These are phyloP conservation scores for Tetramorium bicarinatum DNA, from an alignment of 2,888 invertebrate species.

Conservation along the genomic window DNA sequence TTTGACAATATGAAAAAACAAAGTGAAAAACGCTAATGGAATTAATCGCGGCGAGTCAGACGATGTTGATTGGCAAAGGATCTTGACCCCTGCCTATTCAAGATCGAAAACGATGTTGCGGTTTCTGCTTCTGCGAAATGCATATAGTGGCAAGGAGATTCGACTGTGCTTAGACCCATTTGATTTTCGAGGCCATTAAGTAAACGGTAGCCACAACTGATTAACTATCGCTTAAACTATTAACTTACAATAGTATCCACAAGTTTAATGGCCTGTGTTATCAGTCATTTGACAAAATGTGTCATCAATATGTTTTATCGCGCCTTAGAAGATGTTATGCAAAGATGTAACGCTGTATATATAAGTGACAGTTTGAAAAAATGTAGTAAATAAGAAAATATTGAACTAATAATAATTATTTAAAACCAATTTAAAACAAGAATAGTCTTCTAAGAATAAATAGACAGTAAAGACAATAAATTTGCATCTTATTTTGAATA, in stretches of 20 bases:
- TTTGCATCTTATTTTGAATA: background rate
- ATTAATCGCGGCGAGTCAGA: constrained; percentile 23
- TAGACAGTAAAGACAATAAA: background rate
- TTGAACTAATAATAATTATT: background rate
- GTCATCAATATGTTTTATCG: constrained; percentile 31
- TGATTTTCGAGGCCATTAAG: constrained; percentile 70
- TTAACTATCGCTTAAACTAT: constrained; percentile 34
- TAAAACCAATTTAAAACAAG: background rate
- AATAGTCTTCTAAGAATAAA: background rate
- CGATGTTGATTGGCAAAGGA: constrained; percentile 43
- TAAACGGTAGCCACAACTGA: constrained; percentile 50
- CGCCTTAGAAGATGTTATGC: constrained; percentile 4
- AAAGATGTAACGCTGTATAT: constrained; percentile 54
- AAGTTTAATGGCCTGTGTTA: constrained; percentile 21
- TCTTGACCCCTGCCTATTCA: constrained; percentile 54
- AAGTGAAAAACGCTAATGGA: background rate
- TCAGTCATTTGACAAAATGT: background rate
- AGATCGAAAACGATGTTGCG: constrained; percentile 64
- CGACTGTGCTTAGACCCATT: constrained; percentile 75
- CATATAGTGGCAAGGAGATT: constrained; percentile 62
- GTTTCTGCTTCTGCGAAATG: constrained; percentile 30
- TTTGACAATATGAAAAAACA: background rate
- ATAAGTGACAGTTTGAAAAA: background rate
- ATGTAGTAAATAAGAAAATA: background rate
- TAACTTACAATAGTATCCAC: constrained; percentile 7